phyloP scores from a whole-genome alignment of 2,888 invertebrate genomes.

The Rhagium mordax region DNA sequence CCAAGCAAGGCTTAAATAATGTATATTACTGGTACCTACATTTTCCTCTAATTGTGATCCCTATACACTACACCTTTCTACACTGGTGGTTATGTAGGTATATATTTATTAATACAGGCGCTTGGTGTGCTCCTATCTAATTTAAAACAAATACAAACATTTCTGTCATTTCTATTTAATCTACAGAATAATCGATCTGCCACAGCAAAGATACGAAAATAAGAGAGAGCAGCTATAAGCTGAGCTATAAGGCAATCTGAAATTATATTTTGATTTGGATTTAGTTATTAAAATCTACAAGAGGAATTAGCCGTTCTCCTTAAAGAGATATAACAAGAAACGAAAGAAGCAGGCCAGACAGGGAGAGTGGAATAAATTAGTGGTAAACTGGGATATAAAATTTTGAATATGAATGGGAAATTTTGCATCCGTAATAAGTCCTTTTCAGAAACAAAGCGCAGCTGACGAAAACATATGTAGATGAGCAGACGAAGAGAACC shows the following conservation, averaged over 20 bases:
- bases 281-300: slow-evolving; percentile 64
- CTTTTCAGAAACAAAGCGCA: slow-evolving; percentile 71
- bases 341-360: slow-evolving; percentile 55
- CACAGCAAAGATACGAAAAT: slow-evolving; percentile 9
- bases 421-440: slow-evolving; percentile 90
- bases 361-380: slow-evolving; percentile 82
- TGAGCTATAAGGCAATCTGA: slow-evolving; percentile 47
- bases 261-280: slow-evolving; percentile 64
- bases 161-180: not conserved
- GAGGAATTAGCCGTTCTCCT: slow-evolving; percentile 61
- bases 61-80: too few species aligned
- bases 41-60: too few species aligned
- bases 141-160: not conserved
- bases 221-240: not conserved
- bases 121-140: not conserved
- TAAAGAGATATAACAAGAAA: slow-evolving; percentile 60
- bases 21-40: too few species aligned
- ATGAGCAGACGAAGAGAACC: slow-evolving; percentile 66
- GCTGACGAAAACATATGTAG: slow-evolving; percentile 73
- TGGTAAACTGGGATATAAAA: slow-evolving; percentile 86
- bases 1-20: too few species aligned
- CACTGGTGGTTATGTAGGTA: too few species aligned
- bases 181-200: slow-evolving; percentile 10
- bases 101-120: not conserved
- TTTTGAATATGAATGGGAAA: slow-evolving; percentile 92